Percentiles rank a stretch among this genome's conserved stretches.
phyloP scores from a whole-genome alignment of 2,888 invertebrate species.

The Isoperla grammatica region DNA sequence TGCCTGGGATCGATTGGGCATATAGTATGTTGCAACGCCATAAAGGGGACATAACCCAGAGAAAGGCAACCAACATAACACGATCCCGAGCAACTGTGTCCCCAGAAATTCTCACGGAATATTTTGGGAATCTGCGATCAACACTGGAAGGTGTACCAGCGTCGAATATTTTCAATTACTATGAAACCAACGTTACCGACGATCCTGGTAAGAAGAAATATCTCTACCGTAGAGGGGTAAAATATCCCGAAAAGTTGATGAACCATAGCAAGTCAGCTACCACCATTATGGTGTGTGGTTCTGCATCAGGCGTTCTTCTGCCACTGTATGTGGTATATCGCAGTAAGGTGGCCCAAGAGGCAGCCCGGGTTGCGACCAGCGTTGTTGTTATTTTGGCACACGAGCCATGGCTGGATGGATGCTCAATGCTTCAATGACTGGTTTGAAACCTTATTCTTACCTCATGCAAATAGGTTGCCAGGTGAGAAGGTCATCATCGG shows the following conservation, averaged over 20 bases:
- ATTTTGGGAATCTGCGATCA: background rate
- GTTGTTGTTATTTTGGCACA: constrained; percentile 14
- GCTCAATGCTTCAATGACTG: constrained; percentile 36
- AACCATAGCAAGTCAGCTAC: constrained; percentile 32
- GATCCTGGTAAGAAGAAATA: constrained; percentile 33
- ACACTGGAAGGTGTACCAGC: constrained; percentile 6
- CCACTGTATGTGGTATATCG: constrained; percentile 36
- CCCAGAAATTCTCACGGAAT: background rate
- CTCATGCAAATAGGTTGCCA: constrained; percentile 27
- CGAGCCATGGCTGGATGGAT: constrained; percentile 39
- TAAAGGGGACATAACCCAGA: background rate
- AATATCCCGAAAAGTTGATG: constrained; percentile 33
- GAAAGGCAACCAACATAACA: constrained; percentile 33
- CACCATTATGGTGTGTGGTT: constrained; percentile 33
- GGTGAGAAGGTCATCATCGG: constrained; percentile 37
- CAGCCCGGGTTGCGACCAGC: background rate
- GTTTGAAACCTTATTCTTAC: constrained; percentile 35
- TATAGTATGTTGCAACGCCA: background rate
- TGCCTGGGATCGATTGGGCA: constrained; percentile 7
- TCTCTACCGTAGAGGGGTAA: constrained; percentile 30
- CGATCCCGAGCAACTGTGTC: constrained; percentile 28
- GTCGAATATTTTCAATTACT: constrained; percentile 26
- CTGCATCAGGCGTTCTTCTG: constrained; percentile 32
- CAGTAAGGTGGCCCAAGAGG: constrained; percentile 33
- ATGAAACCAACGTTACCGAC: constrained; percentile 34